phyloP scores from a whole-genome alignment of 2,113 vertebrate species.

The Prunella fulvescens region DNA sequence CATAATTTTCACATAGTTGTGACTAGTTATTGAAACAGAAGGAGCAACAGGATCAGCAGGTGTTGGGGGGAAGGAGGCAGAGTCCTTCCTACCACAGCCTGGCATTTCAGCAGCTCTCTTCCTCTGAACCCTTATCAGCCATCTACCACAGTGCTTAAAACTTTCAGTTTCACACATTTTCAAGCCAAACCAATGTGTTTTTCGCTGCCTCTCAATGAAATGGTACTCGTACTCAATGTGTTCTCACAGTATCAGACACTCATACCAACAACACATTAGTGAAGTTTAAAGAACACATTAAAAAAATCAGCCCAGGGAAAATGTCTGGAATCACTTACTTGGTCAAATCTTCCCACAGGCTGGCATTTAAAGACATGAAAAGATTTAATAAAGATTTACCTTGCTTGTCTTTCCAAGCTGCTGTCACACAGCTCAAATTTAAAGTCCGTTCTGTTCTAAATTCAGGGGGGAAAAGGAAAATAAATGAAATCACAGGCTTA shows the following conservation, averaged over 20 bases:
- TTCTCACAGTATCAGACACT: neutral
- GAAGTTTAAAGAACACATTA: neutral
- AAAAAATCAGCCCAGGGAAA: neutral
- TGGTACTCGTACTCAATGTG: fast-evolving
- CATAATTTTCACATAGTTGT: neutral
- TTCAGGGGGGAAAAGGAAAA: neutral
- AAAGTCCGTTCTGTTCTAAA: neutral
- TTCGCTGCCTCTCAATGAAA: neutral
- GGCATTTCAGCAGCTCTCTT: neutral
- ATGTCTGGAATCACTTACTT: neutral
- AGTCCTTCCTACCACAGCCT: neutral
- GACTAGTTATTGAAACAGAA: neutral
- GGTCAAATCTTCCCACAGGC: neutral
- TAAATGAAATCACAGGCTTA: neutral
- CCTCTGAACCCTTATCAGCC: neutral
- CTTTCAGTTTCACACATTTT: neutral
- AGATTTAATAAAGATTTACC: neutral
- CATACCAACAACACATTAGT: neutral
- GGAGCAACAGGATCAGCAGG: neutral
- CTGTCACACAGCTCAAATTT: neutral
- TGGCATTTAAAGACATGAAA: neutral
- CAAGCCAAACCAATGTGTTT: neutral
- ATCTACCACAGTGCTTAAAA: neutral
- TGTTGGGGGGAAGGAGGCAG: fast-evolving
- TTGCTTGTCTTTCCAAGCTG: neutral